Conservation (phyloP, 2,113 vertebrate species). For the Sapayoa aenigma region DNA sequence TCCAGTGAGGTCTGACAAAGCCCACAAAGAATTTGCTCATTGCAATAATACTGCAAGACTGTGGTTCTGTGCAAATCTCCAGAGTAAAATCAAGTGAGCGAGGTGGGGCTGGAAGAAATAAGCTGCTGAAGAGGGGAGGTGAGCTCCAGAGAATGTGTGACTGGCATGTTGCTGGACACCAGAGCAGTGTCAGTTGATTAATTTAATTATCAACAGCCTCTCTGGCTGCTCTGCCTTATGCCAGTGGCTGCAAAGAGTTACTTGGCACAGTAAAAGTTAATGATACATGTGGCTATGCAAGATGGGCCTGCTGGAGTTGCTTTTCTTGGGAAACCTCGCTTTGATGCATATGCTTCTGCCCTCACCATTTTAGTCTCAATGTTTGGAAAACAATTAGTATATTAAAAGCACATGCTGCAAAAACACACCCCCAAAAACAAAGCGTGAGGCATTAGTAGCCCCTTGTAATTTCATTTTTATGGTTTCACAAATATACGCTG, state of each 20-base stretch:
- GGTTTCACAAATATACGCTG: neutral
- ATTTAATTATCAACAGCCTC: neutral
- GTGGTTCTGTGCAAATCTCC: neutral
- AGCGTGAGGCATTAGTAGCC: neutral
- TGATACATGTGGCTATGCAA: neutral
- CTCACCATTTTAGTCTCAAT: neutral
- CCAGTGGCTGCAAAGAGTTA: neutral
- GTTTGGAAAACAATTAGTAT: neutral
- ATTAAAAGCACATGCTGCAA: neutral
- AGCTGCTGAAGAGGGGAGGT: neutral
- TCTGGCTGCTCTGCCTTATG: neutral
- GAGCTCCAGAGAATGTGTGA: neutral
- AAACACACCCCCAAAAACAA: neutral
- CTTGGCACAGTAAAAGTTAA: neutral
- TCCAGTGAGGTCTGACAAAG: neutral
- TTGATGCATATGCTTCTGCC: neutral
- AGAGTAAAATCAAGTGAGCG: neutral
- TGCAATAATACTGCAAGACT: neutral
- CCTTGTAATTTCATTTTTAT: neutral
- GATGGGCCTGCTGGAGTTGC: neutral
- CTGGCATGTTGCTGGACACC: neutral
- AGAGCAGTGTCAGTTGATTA: neutral
- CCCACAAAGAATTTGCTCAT: accelerated
- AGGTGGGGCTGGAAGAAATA: neutral
- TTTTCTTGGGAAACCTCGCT: neutral